These are phyloP conservation scores for Sitta carolinensis DNA, from an alignment of 2,797 vertebrate genomes.

Conservation along the genomic window DNA sequence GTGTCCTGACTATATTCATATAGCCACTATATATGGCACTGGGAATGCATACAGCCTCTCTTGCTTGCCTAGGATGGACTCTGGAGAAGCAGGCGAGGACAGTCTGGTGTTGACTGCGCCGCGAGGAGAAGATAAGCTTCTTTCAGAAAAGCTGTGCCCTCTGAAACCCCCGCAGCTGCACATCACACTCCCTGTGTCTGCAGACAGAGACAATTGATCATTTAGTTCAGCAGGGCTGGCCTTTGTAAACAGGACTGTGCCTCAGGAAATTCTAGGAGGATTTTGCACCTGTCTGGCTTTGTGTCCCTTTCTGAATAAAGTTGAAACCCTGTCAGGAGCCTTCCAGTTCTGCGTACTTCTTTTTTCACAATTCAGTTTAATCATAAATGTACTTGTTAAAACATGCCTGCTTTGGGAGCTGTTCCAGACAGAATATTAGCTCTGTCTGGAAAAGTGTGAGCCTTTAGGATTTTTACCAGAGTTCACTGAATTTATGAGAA, in stretches of 20 bases:
- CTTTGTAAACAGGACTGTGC: neutral
- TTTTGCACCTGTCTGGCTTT: neutral
- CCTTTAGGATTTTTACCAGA: neutral
- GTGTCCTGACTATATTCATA: neutral
- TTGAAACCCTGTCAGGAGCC: neutral
- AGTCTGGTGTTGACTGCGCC: neutral
- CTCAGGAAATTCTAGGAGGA: neutral
- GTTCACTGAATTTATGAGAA: neutral
- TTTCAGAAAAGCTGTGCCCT: neutral
- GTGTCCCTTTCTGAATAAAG: neutral
- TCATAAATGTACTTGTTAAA: conserved; percentile 30
- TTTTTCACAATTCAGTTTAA: conserved; percentile 13
- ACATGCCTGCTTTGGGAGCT: conserved; percentile 6
- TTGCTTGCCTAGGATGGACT: neutral
- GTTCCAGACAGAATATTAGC: conserved; percentile 24
- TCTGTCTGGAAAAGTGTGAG: neutral
- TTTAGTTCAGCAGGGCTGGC: neutral
- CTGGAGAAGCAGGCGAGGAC: neutral
- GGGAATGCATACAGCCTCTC: neutral
- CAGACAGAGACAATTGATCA: neutral
- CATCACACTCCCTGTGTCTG: fast-evolving
- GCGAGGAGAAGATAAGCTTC: neutral
- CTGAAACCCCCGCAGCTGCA: neutral
- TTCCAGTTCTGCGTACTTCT: neutral
- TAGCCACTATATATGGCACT: neutral